Conservation (phyloP, 1,140 invertebrate species). For the Mamestra configurata region DNA sequence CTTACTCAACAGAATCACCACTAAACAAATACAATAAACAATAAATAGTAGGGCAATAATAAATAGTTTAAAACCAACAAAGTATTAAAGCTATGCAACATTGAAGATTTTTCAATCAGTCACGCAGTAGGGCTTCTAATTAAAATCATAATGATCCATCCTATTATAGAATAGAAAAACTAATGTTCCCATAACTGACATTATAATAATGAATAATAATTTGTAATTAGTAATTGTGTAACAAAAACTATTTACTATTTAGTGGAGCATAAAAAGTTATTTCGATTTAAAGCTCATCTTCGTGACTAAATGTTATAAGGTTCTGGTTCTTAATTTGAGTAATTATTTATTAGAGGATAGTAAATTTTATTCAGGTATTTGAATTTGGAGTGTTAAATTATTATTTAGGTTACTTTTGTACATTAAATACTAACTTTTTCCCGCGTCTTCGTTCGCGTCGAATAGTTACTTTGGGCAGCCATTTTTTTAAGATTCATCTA, state of each 20-base stretch:
- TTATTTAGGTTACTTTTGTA: no score
- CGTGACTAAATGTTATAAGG: not conserved
- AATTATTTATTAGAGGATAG: not conserved
- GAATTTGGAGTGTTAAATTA: no score
- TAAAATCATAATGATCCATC: constrained; percentile 77
- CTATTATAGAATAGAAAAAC: constrained; percentile 54
- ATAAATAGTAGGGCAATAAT: constrained; percentile 17
- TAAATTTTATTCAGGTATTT: no score
- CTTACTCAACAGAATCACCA: not conserved
- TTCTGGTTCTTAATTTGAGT: not conserved
- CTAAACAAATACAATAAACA: constrained; percentile 25
- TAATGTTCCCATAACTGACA: constrained; percentile 61
- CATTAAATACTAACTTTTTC: no score
- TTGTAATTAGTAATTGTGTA: constrained; percentile 47
- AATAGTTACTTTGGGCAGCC: no score
- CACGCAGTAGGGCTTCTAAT: constrained; percentile 75
- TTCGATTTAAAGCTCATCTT: not conserved
- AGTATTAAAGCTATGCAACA: constrained; percentile 44
- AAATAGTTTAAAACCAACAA: constrained; percentile 25
- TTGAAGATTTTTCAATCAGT: constrained; percentile 78
- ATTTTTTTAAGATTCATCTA: no score
- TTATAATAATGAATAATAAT: constrained; percentile 55
- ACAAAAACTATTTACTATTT: constrained; percentile 38
- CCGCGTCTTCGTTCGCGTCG: no score
- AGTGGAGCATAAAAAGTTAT: constrained; percentile 12